Conservation (phyloP, 2,797 vertebrate genomes). For the Scolopax bukidnonensis region DNA sequence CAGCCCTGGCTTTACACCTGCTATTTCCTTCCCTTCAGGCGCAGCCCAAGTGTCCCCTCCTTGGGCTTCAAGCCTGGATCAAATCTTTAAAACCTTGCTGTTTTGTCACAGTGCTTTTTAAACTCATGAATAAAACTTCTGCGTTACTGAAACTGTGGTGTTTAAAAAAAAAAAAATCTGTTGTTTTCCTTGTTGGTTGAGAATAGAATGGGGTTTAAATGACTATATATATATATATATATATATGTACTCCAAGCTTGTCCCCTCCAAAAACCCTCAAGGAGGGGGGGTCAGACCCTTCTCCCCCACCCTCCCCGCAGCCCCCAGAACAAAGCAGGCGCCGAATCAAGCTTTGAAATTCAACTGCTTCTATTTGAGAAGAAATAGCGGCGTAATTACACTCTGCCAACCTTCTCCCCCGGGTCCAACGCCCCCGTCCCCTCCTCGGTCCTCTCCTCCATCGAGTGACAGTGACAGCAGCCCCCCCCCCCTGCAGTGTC, state of each 20-base stretch:
- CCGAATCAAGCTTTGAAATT: background rate
- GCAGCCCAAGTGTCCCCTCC: fast-evolving
- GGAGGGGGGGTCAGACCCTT: background rate
- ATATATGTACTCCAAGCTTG: background rate
- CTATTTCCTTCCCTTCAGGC: background rate
- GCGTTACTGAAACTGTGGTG: fast-evolving
- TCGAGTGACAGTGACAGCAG: conserved; percentile 61
- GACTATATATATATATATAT: no score
- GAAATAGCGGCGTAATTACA: background rate
- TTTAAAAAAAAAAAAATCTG: background rate
- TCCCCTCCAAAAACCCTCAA: background rate
- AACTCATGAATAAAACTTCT: background rate
- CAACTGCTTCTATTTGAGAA: conserved; percentile 49
- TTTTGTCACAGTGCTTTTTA: background rate
- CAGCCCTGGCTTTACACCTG: fast-evolving
- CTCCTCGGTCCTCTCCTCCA: conserved; percentile 41
- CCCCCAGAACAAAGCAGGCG: background rate
- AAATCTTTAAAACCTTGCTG: background rate
- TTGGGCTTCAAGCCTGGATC: background rate
- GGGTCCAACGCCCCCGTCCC: background rate
- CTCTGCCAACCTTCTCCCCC: background rate
- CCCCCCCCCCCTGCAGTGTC: conserved; percentile 20
- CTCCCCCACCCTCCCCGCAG: fast-evolving
- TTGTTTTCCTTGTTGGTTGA: background rate
- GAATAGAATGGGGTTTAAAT: no score